Evolutionary conservation across 2,888 invertebrate genomes (phyloP).

Genomic region (Melitaea athalia): DNA sequence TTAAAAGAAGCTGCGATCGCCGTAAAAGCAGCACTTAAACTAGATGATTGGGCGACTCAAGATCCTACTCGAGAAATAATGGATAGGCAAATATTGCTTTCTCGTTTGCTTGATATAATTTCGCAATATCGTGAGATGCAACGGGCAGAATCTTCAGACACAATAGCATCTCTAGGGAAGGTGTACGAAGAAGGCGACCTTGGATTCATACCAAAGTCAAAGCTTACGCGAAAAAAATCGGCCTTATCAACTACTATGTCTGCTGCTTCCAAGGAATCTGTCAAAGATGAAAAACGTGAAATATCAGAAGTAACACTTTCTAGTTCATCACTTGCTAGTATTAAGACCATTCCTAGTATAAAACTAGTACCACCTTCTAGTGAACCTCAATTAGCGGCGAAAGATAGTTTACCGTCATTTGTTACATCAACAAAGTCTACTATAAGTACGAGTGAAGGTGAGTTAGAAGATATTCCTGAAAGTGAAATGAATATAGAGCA

Average conservation of each 20-base stretch:
- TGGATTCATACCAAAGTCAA: conserved; percentile 85
- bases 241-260: conserved; percentile 42
- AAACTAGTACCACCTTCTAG: conserved; percentile 55
- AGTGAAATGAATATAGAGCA: conserved; percentile 54
- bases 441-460: conserved; percentile 40
- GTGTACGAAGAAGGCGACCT: conserved; percentile 85
- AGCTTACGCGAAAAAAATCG: conserved; percentile 57
- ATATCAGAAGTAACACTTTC: conserved; percentile 43
- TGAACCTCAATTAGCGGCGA: conserved; percentile 45
- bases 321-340: conserved; percentile 56
- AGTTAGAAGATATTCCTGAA: conserved; percentile 48
- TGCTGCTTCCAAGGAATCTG: conserved; percentile 46
- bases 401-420: conserved; percentile 67
- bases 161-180: conserved; percentile 76
- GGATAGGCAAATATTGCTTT: conserved; percentile 75
- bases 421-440: conserved; percentile 62
- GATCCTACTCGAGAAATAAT: conserved; percentile 67
- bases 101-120: conserved; percentile 81
- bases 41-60: conserved; percentile 67
- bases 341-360: conserved; percentile 68
- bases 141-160: conserved; percentile 65
- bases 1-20: conserved; percentile 84
- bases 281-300: conserved; percentile 42
- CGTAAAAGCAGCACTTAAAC: conserved; percentile 82
- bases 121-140: conserved; percentile 69